A percentile compares a stretch with the other conserved stretches of the same genome.
Conservation (phyloP, 1,140 invertebrate genomes). For the Doryteuthis pealeii region DNA sequence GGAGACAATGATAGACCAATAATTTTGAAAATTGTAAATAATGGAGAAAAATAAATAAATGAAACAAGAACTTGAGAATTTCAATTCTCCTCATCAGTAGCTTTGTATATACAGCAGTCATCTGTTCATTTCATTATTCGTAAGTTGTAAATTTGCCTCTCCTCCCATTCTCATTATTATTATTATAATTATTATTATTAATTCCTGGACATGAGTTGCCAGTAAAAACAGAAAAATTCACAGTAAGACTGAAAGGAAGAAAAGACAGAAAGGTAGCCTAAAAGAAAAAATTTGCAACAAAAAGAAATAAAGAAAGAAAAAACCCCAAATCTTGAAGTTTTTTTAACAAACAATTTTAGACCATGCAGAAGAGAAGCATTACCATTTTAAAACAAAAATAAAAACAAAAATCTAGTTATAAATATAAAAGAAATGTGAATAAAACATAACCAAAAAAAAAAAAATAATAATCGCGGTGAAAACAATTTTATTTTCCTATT, state of each 20-base stretch:
- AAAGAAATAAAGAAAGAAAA: no score
- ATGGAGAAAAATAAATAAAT: no score
- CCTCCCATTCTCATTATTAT: not conserved
- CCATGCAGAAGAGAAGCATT: not conserved
- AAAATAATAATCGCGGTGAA: not conserved
- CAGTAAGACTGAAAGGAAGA: not conserved
- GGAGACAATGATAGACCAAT: no score
- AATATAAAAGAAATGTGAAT: not conserved
- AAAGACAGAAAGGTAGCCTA: no score
- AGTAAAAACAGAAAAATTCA: not conserved
- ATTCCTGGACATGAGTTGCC: not conserved
- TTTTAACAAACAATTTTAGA: no score
- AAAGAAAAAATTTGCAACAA: no score
- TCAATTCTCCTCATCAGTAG: not conserved
- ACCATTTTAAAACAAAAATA: not conserved
- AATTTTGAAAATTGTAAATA: no score
- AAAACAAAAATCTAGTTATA: not conserved
- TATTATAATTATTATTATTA: not conserved
- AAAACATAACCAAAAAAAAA: no score
- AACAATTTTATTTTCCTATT: slow-evolving; percentile 8
- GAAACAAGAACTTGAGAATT: not conserved
- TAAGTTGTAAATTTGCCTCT: slow-evolving; percentile 10
- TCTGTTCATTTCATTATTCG: slow-evolving; percentile 7
- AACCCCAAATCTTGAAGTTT: no score
- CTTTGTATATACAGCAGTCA: not conserved